phyloP scores from a whole-genome alignment of 2,113 vertebrate species.

The Anseranas semipalmata region DNA sequence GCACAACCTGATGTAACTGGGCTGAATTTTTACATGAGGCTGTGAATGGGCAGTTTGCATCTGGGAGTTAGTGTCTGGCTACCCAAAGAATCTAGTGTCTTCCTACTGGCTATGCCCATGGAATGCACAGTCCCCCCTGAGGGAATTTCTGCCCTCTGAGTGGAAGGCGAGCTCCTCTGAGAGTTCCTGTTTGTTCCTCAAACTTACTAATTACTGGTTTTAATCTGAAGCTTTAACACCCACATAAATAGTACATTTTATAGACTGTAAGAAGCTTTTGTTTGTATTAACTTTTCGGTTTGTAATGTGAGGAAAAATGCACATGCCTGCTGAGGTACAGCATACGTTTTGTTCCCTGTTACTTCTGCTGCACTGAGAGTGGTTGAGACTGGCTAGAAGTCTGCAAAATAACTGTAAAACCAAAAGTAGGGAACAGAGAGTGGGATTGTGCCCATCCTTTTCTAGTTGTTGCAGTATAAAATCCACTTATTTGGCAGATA shows the following conservation, averaged over 20 bases:
- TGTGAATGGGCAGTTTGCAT: background rate
- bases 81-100: background rate
- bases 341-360: accelerated
- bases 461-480: background rate
- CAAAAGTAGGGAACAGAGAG: background rate
- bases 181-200: background rate
- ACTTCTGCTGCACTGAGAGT: background rate
- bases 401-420: background rate
- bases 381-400: background rate
- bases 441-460: background rate
- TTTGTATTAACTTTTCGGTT: background rate
- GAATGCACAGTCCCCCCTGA: accelerated
- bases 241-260: background rate
- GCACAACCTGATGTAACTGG: background rate
- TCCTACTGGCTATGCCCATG: background rate
- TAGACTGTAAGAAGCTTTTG: background rate
- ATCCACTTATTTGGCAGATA: background rate
- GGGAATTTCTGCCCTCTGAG: background rate
- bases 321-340: background rate
- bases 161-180: background rate
- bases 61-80: background rate
- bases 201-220: background rate
- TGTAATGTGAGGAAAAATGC: background rate
- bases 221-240: background rate
- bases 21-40: background rate